Percentiles rank a stretch among this genome's conserved stretches.
These are phyloP conservation scores for Amphibalanus amphitrite DNA, from an alignment of 1,140 invertebrate genomes.

Conservation along the genomic window DNA sequence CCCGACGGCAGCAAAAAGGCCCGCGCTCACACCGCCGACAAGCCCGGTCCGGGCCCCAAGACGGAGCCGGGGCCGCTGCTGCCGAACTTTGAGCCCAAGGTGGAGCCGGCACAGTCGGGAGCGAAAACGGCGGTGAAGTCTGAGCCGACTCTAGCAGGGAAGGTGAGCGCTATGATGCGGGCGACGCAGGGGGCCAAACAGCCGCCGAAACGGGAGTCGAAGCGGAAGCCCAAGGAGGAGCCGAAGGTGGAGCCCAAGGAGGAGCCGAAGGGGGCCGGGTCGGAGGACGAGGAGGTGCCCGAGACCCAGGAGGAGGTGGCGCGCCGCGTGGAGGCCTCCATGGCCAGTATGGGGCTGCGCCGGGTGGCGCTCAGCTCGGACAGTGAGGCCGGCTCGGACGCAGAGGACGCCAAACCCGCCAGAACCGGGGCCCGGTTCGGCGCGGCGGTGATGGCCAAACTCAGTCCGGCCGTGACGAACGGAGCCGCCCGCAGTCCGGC, in stretches of 20 bases:
- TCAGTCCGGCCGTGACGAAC: too few species aligned
- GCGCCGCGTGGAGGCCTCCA: neutral
- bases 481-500: too few species aligned
- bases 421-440: neutral
- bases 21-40: neutral
- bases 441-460: too few species aligned
- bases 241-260: too few species aligned
- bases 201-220: neutral
- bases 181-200: neutral
- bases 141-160: neutral
- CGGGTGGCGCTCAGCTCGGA: conserved; percentile 2
- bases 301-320: neutral
- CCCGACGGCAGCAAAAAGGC: neutral
- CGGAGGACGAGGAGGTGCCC: neutral
- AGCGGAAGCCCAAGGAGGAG: too few species aligned
- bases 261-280: too few species aligned
- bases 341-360: neutral
- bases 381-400: neutral
- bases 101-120: neutral
- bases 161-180: neutral
- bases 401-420: too few species aligned
- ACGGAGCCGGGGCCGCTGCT: neutral
- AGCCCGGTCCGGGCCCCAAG: neutral
- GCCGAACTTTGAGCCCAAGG: neutral
- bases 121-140: neutral